Conservation (phyloP, 2,888 invertebrate genomes). For the Parochlus steinenii region DNA sequence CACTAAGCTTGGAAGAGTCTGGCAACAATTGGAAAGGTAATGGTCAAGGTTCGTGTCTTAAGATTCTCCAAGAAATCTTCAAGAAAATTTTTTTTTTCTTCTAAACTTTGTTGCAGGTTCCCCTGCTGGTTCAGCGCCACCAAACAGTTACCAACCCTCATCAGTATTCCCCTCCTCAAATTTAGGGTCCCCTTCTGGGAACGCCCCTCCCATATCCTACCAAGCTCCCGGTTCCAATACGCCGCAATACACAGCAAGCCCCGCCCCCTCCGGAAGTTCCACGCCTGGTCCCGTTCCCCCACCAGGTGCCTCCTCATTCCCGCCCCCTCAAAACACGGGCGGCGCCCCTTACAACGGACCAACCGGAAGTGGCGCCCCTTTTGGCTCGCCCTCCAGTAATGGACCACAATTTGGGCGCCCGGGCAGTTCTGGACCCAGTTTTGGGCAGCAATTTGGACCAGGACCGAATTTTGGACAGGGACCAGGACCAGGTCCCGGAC, state of each 20-base stretch:
- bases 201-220: constrained; percentile 40
- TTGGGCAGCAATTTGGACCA: constrained; percentile 34
- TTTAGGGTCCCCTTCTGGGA: constrained; percentile 58
- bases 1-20: constrained; percentile 38
- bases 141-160: constrained; percentile 24
- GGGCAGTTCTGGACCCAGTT: constrained; percentile 53
- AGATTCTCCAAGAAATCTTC: constrained; percentile 39
- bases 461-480: constrained; percentile 40
- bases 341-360: constrained; percentile 54
- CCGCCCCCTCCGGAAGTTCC: constrained; percentile 65
- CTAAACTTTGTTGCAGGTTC: constrained; percentile 48
- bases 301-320: constrained; percentile 36
- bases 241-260: constrained; percentile 74
- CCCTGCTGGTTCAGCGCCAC: constrained; percentile 37
- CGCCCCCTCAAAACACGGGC: constrained; percentile 31
- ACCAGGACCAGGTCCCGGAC: constrained; percentile 44
- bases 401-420: constrained; percentile 46
- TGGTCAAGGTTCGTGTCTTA: constrained; percentile 34
- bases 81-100: constrained; percentile 61
- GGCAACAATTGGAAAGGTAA: constrained; percentile 20
- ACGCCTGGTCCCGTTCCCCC: constrained; percentile 62
- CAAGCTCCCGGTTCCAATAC: constrained; percentile 60
- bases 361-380: constrained; percentile 40
- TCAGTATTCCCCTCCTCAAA: constrained; percentile 52
- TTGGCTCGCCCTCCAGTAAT: constrained; percentile 49